These are phyloP conservation scores for Nowickia ferox DNA, from an alignment of 2,888 invertebrate species.

Conservation along the genomic window DNA sequence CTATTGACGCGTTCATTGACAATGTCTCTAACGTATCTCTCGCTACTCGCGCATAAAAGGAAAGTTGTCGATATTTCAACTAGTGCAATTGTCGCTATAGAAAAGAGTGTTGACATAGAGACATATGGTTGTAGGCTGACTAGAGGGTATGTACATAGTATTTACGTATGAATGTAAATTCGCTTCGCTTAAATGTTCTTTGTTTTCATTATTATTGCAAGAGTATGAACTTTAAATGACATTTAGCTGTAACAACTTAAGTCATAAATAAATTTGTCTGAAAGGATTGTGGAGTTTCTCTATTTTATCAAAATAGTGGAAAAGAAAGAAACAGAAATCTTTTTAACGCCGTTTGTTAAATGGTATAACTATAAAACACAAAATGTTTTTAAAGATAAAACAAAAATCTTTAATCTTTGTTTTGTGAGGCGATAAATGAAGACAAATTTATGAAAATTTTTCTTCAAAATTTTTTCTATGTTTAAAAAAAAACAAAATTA, in stretches of 20 bases:
- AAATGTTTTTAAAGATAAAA: slow-evolving; percentile 61
- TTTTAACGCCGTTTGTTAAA: slow-evolving; percentile 47
- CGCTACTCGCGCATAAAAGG: no score
- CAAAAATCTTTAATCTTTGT: no score
- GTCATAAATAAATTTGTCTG: slow-evolving; percentile 71
- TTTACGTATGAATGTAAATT: slow-evolving; percentile 23
- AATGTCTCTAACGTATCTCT: no score
- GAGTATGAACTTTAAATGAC: slow-evolving; percentile 69
- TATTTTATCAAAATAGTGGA: slow-evolving; percentile 3
- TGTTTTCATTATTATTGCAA: slow-evolving; percentile 48
- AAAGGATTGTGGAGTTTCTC: slow-evolving; percentile 54
- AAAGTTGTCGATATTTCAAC: no score
- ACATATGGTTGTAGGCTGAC: no score
- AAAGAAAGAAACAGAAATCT: background rate
- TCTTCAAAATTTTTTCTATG: slow-evolving; percentile 5
- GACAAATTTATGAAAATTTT: slow-evolving; percentile 56
- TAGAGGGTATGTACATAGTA: no score
- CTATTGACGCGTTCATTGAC: no score
- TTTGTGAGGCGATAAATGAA: slow-evolving; percentile 67
- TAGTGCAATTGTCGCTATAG: no score
- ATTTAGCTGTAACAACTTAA: slow-evolving; percentile 70
- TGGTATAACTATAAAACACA: slow-evolving; percentile 41
- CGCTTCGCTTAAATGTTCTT: slow-evolving; percentile 45
- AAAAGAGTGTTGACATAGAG: no score
- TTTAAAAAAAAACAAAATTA: background rate